Percentiles rank a stretch among this genome's conserved stretches.
Evolutionary conservation across 2,797 vertebrate genomes (phyloP).

Genomic region (Zenarchopterus dispar): DNA sequence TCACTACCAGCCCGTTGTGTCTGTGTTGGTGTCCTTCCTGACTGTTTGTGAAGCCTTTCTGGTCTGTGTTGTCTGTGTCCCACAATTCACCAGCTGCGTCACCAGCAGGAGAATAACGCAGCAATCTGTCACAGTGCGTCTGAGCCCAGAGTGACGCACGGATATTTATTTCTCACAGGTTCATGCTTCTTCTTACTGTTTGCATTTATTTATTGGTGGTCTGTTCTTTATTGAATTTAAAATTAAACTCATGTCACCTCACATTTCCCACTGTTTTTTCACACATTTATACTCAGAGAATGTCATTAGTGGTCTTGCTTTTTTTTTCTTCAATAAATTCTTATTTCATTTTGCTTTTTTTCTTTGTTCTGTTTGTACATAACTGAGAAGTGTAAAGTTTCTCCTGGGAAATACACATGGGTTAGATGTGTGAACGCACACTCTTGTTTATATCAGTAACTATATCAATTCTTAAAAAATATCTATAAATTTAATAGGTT

Average conservation of each 20-base stretch:
- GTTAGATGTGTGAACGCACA: too few species aligned
- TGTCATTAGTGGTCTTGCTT: neutral
- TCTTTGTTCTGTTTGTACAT: neutral
- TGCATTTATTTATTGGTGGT: neutral
- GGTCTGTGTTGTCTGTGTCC: slow-evolving; percentile 20
- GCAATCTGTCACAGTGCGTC: slow-evolving; percentile 43
- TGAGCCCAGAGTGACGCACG: slow-evolving; percentile 13
- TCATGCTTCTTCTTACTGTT: slow-evolving; percentile 2
- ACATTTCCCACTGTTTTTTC: neutral
- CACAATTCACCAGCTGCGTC: slow-evolving; percentile 48
- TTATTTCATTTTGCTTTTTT: slow-evolving; percentile 10
- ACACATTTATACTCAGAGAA: neutral
- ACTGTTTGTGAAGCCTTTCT: slow-evolving; percentile 20
- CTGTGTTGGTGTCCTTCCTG: slow-evolving; percentile 26
- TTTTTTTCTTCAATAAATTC: too few species aligned
- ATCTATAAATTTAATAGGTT: too few species aligned
- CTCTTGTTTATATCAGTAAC: too few species aligned
- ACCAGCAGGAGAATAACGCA: slow-evolving; percentile 58
- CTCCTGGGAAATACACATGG: too few species aligned
- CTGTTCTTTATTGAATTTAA: neutral
- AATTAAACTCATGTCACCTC: neutral
- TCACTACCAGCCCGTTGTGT: slow-evolving; percentile 10
- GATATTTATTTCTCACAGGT: slow-evolving; percentile 9
- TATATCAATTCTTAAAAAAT: too few species aligned
- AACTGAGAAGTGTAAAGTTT: too few species aligned